Conservation (phyloP, 23 tunicate species). For the Oikopleura albicans region DNA sequence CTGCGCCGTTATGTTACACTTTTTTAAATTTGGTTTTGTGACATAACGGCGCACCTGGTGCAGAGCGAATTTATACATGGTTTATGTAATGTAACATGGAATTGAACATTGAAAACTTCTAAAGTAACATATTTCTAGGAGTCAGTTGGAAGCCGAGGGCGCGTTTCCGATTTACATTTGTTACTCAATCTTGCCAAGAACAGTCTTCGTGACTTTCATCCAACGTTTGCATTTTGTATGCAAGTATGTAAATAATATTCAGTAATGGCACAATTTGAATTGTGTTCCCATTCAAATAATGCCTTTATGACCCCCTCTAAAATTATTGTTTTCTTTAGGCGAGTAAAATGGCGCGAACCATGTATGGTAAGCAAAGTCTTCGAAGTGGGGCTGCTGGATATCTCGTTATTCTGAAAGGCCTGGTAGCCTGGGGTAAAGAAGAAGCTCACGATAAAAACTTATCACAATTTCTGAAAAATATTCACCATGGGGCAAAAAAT, state of each 20-base stretch:
- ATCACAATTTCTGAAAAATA: neutral
- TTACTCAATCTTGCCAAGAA: slow-evolving; percentile 2
- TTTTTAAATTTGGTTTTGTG: too few species aligned
- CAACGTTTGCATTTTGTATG: slow-evolving; percentile 2
- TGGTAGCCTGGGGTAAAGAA: neutral
- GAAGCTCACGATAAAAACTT: neutral
- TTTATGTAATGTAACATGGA: neutral
- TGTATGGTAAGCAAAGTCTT: neutral
- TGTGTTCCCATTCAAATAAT: too few species aligned
- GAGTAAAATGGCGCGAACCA: neutral
- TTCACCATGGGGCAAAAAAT: neutral
- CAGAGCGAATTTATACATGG: too few species aligned
- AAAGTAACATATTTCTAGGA: neutral
- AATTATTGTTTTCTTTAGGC: too few species aligned
- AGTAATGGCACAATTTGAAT: too few species aligned
- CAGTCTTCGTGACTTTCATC: slow-evolving; percentile 1
- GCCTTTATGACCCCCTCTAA: too few species aligned
- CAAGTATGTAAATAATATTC: too few species aligned
- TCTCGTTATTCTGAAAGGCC: neutral
- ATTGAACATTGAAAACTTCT: neutral
- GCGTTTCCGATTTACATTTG: neutral
- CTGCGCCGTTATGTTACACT: too few species aligned
- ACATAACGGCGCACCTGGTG: too few species aligned
- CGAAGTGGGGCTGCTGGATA: neutral
- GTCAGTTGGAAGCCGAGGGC: neutral